These are phyloP conservation scores for Simalia tracyae DNA, from an alignment of 2,797 vertebrate species.

Conservation along the genomic window DNA sequence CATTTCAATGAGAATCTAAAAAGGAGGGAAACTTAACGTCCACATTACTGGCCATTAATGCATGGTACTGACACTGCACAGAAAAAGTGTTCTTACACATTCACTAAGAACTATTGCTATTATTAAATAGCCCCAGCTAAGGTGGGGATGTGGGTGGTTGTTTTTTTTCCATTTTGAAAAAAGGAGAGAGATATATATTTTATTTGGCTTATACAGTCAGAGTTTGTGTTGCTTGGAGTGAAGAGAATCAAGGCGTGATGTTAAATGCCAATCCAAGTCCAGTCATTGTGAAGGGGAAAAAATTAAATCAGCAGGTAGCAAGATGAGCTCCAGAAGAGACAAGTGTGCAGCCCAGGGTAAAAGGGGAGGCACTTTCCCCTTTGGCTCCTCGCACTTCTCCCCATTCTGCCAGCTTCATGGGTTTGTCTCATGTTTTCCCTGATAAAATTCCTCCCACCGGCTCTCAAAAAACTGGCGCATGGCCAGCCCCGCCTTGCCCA, in stretches of 20 bases:
- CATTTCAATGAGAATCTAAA: slow-evolving; percentile 59
- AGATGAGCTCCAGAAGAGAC: slow-evolving; percentile 72
- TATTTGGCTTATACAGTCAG: slow-evolving; percentile 72
- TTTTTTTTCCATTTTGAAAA: slow-evolving; percentile 79
- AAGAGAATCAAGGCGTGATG: slow-evolving; percentile 38
- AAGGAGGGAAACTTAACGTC: slow-evolving; percentile 64
- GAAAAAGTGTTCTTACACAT: slow-evolving; percentile 84
- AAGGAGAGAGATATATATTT: slow-evolving; percentile 61
- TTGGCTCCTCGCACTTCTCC: slow-evolving; percentile 8
- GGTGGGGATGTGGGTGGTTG: slow-evolving; percentile 67
- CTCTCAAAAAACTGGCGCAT: slow-evolving; percentile 93
- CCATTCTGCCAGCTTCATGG: slow-evolving; percentile 67
- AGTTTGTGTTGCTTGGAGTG: slow-evolving; percentile 54
- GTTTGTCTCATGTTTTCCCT: slow-evolving; percentile 72
- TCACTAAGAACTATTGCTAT: slow-evolving; percentile 96
- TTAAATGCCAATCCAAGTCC: slow-evolving; percentile 34
- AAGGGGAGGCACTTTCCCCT: neutral
- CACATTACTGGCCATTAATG: slow-evolving; percentile 88
- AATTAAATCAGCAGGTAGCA: slow-evolving; percentile 59
- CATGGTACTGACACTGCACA: slow-evolving; percentile 72
- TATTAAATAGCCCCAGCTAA: slow-evolving; percentile 89
- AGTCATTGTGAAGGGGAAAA: neutral
- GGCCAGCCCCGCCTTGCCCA: slow-evolving; percentile 87
- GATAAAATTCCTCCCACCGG: slow-evolving; percentile 95
- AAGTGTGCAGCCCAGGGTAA: slow-evolving; percentile 39